Evolutionary conservation across 2,797 vertebrate species (phyloP), one percentile per base, ranked within the genome.

Genomic region (Sebastes itinus): DNA sequence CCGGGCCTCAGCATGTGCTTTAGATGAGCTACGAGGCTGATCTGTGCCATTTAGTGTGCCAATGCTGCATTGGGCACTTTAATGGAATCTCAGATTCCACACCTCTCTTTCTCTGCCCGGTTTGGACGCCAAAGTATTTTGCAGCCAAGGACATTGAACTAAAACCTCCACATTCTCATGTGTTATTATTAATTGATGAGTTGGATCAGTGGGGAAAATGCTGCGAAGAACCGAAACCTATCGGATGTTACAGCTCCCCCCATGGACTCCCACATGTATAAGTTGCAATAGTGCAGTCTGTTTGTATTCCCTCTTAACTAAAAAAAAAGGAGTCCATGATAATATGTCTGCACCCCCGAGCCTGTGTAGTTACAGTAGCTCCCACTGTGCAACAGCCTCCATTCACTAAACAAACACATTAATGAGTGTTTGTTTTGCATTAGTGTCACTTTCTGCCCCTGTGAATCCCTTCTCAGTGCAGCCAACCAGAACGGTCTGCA

Each of bases 381-480:
- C 79, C 83, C 59, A 25, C 83, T 80, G 88, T 61, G 81, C 81
- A 60, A 61, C 79, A 71, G 74, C 71, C 82, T 71, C 68, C 62
- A 25, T 85, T 84, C 84, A 22, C 85, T 92, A 90, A 85, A 88
- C 86, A 89, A 93, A 91, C 92, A 86, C 71, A 54, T 77, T 92
- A 94, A 92, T 85, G 78, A 93, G 84, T 92, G 94, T 95, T 94
- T 92, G 90, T 94, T 94, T 95, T 92, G 83, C 92, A 94, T 95
- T 94, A 94, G 92, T 94, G 92, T 94, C 94, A 93, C 90, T 94
- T 90, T 89, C 91, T 92, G 92, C 91, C 84, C 88, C 49, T 8
- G 64, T 92, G 90, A 82, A 61, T 84, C 76, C 80, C 80, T 59
- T 71, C 67, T 46, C 7, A 1, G 92, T 83, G 91, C 92, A 88